phyloP scores from a whole-genome alignment of 2,888 invertebrate species.

The Patella ulyssiponensis region DNA sequence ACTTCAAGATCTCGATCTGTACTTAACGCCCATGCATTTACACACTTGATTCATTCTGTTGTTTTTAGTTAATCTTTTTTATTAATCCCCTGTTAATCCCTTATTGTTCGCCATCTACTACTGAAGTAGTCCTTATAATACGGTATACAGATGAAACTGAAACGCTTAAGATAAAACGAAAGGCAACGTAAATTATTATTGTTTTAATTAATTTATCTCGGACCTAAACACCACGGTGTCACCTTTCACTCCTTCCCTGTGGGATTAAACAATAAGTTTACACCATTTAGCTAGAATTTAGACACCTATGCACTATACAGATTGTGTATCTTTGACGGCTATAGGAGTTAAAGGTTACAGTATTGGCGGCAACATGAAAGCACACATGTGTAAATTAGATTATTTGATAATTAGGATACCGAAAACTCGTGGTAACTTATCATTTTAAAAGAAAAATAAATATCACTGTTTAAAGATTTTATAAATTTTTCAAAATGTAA shows the following conservation, averaged over 20 bases:
- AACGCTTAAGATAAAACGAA: not conserved
- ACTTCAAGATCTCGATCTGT: too few species aligned
- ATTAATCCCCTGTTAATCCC: not conserved
- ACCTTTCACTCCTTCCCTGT: not conserved
- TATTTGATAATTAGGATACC: not conserved
- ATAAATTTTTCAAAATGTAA: too few species aligned
- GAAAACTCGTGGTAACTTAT: too few species aligned
- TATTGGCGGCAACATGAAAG: not conserved
- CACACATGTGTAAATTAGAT: not conserved
- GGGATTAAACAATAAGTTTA: not conserved
- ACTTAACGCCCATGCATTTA: too few species aligned
- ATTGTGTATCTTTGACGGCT: not conserved
- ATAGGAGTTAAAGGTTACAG: not conserved
- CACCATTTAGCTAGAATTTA: not conserved
- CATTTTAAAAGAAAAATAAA: too few species aligned
- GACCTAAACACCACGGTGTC: not conserved
- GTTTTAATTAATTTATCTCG: not conserved
- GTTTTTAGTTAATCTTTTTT: slow-evolving; percentile 1
- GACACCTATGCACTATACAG: not conserved
- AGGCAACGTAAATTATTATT: not conserved
- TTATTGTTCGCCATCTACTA: too few species aligned
- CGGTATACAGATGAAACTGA: not conserved
- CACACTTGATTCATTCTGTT: slow-evolving; percentile 2
- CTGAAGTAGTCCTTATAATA: not conserved
- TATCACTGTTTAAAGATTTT: too few species aligned